phyloP scores from a whole-genome alignment of 2,113 vertebrate genomes.

The Mugil cephalus region DNA sequence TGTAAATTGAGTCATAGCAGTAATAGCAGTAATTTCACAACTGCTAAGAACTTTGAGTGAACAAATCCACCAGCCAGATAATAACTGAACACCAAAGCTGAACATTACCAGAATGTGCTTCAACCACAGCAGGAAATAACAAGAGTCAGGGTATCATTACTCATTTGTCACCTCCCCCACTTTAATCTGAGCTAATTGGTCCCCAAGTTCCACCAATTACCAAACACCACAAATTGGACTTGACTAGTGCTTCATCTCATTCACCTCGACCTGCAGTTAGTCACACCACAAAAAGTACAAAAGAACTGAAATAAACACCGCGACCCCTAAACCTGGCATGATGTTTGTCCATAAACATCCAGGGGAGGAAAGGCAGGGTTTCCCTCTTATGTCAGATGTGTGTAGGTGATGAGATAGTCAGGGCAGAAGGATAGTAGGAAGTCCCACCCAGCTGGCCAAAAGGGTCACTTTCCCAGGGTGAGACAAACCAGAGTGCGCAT shows the following conservation, averaged over 20 bases:
- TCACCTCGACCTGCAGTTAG: constrained; percentile 44
- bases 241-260: constrained; percentile 18
- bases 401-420: constrained; percentile 38
- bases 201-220: constrained; percentile 8
- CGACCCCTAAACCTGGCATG: constrained; percentile 43
- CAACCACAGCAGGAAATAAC: constrained; percentile 63
- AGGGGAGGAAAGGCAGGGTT: constrained; percentile 68
- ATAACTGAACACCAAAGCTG: constrained; percentile 9
- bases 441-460: constrained; percentile 40
- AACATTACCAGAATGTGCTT: constrained; percentile 16
- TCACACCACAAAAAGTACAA: constrained; percentile 45
- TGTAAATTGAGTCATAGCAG: constrained; percentile 12
- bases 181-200: constrained; percentile 34
- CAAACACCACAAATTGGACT: constrained; percentile 25
- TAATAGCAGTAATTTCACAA: constrained; percentile 5
- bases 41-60: background rate
- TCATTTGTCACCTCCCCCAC: constrained; percentile 1
- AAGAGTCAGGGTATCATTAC: constrained; percentile 18
- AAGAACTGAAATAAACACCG: constrained; percentile 57
- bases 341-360: constrained; percentile 53
- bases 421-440: constrained; percentile 59
- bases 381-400: constrained; percentile 55
- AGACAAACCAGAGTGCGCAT: constrained; percentile 28
- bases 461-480: constrained; percentile 65
- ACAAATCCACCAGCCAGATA: constrained; percentile 11